phyloP scores from a whole-genome alignment of 2,888 invertebrate genomes.

The Scaptomyza cyrtandrae region DNA sequence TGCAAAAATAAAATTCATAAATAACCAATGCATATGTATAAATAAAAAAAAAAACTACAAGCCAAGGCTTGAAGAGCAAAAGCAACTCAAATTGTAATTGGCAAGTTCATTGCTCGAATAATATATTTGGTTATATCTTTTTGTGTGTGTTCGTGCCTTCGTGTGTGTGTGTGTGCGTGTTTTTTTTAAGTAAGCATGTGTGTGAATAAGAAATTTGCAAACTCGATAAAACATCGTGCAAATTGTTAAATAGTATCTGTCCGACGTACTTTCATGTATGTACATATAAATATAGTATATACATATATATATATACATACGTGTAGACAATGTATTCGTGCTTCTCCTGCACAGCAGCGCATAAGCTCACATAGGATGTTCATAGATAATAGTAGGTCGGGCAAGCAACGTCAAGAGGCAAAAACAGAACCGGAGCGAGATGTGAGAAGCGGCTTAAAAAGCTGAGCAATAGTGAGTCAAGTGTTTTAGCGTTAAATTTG shows the following conservation, averaged over 20 bases:
- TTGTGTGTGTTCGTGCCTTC: conserved; percentile 25
- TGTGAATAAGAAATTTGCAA: conserved; percentile 67
- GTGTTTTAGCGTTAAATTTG: conserved; percentile 53
- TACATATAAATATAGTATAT: conserved; percentile 7
- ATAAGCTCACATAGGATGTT: conserved; percentile 46
- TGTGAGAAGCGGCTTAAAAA: conserved; percentile 62
- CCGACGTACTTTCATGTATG: conserved; percentile 26
- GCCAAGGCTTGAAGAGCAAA: conserved; percentile 14
- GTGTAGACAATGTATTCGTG: conserved; percentile 31
- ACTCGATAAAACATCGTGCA: conserved; percentile 64
- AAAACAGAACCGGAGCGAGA: conserved; percentile 40
- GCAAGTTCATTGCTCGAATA: conserved; percentile 78
- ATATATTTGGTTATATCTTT: conserved; percentile 76
- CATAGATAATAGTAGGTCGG: conserved; percentile 66
- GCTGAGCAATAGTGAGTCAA: conserved; percentile 61
- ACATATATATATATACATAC: conserved; percentile 7
- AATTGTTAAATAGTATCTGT: conserved; percentile 50
- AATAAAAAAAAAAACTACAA: conserved; percentile 14
- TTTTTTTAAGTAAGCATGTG: conserved; percentile 40
- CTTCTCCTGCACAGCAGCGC: conserved; percentile 30
- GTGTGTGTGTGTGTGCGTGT: conserved; percentile 39
- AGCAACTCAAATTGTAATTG: conserved; percentile 62
- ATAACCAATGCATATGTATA: conserved; percentile 20
- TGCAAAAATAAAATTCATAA: conserved; percentile 28
- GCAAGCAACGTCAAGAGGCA: conserved; percentile 53